A percentile compares a stretch with the other conserved stretches of the same genome.
Conservation (phyloP, 2,888 invertebrate genomes). For the Acleris laterana region DNA sequence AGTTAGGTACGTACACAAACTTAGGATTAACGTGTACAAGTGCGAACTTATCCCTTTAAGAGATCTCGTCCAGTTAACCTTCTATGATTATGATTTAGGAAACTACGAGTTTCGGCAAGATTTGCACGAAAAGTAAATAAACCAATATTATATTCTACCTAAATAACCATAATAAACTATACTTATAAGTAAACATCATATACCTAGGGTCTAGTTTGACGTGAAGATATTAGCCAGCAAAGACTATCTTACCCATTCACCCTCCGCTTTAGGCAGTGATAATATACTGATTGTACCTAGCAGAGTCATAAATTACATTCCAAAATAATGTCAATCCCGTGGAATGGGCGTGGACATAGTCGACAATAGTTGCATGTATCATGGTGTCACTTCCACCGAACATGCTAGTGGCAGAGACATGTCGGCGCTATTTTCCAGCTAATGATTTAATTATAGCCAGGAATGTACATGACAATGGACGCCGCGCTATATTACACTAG, state of each 20-base stretch:
- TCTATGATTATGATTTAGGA: too few species aligned
- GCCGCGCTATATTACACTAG: conserved; percentile 8
- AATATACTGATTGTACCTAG: not conserved
- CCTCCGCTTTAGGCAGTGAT: not conserved
- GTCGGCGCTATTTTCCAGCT: conserved; percentile 30
- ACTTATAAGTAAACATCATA: too few species aligned
- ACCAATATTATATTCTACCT: too few species aligned
- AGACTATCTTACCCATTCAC: too few species aligned
- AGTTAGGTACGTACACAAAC: not conserved
- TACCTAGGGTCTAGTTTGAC: too few species aligned
- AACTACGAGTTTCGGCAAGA: too few species aligned
- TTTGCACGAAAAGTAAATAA: too few species aligned
- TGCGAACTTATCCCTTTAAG: too few species aligned
- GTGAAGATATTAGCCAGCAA: too few species aligned
- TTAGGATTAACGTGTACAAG: too few species aligned
- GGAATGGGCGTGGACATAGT: conserved; percentile 22
- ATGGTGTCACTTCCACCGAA: conserved; percentile 15
- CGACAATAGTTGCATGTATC: conserved; percentile 30
- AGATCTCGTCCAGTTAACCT: too few species aligned
- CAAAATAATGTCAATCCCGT: conserved; percentile 18
- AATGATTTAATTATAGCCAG: conserved; percentile 35
- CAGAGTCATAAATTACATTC: conserved; percentile 1
- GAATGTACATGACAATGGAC: conserved; percentile 32
- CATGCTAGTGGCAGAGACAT: conserved; percentile 34
- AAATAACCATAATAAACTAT: too few species aligned